Base-by-base conservation (phyloP, 2,113 vertebrate genomes). In the Haliaeetus leucogaster region DNA sequence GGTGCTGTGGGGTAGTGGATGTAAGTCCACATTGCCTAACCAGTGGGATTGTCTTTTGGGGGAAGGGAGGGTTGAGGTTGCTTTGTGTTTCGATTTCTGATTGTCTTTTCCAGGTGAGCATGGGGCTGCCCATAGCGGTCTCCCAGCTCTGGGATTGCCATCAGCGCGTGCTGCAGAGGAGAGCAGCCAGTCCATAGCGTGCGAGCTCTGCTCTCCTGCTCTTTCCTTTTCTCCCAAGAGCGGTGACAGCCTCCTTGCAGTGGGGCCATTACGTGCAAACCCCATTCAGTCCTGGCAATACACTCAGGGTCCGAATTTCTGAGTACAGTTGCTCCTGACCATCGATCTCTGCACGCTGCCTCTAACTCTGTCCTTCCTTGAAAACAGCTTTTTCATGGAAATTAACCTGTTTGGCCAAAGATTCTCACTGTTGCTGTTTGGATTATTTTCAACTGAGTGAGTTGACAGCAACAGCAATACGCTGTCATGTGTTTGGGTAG, bases 401-500 rank as follows among this genome's bases (percentile, higher is more conserved):
- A 79, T 96, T 48, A 89, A 84, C 61, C 70, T 72, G 34, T 93
- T 89, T 76, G 81, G 58, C 65, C 70, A 76, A 45, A 93, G 70
- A 79, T 71, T 38, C 72, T 89, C 2, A 3, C 55, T 82, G 68
- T 78, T 87, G 77, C 26, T 16, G 0, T 82, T 83, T 68, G 93
- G 48, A 80, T 82, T 72, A 26, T 83, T 95, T 91, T 96, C 56
- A 55, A 16, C 29, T 62, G 48, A 45, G 52, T 25, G 38, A 82
- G 73, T 48, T 96, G 91, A 93, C 65, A 89, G 68, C 83, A 87
- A 36, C 50, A 94, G 73, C 70, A 89, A 65, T 88, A 48, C 85
- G 71, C 52, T 91, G 55, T 91, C 72, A 2, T 30, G 29, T 52
- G 47, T 91, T 93, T 91, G 77, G 81, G 56, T 38, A 89, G 14